These are phyloP conservation scores for Myanophis thanlyinensis DNA, from an alignment of 2,113 vertebrate genomes.

Conservation along the genomic window DNA sequence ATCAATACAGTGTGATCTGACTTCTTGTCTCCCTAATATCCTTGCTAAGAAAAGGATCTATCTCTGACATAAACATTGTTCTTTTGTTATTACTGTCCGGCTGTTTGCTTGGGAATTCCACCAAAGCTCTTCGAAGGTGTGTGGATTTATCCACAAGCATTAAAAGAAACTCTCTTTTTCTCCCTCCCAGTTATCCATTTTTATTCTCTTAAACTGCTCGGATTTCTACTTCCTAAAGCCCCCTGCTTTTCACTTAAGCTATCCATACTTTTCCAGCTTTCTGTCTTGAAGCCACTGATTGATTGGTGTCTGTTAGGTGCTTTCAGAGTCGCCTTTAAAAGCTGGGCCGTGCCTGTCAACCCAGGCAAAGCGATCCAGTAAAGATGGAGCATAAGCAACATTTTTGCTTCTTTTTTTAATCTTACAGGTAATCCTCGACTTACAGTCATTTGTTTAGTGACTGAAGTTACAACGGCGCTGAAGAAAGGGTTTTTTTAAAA, in stretches of 20 bases:
- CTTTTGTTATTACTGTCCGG: not conserved
- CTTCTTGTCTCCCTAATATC: not conserved
- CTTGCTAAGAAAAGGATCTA: not conserved
- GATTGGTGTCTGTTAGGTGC: conserved; percentile 24
- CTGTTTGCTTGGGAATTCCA: not conserved
- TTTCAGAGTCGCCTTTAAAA: conserved; percentile 50
- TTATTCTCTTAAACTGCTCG: conserved; percentile 38
- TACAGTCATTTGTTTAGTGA: not conserved
- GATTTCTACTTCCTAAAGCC: conserved; percentile 39
- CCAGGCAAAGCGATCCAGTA: conserved; percentile 51
- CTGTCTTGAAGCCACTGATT: conserved; percentile 22
- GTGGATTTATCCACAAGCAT: not conserved
- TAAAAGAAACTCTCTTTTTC: not conserved
- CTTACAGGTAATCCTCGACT: not conserved
- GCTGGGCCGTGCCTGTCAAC: not conserved
- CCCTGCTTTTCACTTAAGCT: conserved; percentile 27
- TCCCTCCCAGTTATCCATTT: conserved; percentile 10
- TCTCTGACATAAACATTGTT: not conserved
- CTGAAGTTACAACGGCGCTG: not conserved
- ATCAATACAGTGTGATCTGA: not conserved
- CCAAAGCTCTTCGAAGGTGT: not conserved
- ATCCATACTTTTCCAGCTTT: conserved; percentile 37
- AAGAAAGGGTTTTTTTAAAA: not conserved
- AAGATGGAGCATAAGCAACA: not conserved
- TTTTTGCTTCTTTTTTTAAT: conserved; percentile 11